These are phyloP conservation scores for Anastrepha obliqua DNA, from an alignment of 1,140 invertebrate genomes.

Conservation along the genomic window DNA sequence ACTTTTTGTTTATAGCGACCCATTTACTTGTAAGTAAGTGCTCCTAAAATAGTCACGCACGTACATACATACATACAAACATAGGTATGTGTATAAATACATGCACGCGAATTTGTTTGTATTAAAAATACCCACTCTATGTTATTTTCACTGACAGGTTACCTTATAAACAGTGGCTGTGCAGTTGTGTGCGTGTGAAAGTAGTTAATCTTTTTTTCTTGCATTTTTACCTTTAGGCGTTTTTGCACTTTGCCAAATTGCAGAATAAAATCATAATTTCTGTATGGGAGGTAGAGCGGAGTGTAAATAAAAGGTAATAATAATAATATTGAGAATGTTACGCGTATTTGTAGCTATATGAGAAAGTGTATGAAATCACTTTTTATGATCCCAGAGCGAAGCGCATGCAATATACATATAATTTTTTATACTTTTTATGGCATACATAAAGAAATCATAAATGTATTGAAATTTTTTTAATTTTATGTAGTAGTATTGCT, in stretches of 20 bases:
- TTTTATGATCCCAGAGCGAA: not conserved
- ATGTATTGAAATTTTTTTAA: constrained; percentile 29
- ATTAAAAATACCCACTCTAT: too few species aligned
- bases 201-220: not conserved
- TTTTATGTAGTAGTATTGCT: not conserved
- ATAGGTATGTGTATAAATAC: too few species aligned
- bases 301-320: constrained; percentile 29
- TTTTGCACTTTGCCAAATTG: constrained; percentile 8
- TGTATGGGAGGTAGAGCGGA: not conserved
- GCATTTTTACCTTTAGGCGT: not conserved
- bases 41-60: not conserved
- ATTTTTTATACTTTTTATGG: constrained; percentile 18
- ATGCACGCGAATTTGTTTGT: too few species aligned
- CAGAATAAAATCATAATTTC: not conserved
- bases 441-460: constrained; percentile 29
- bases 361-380: not conserved
- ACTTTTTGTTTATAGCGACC: too few species aligned
- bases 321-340: constrained; percentile 16
- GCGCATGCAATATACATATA: not conserved
- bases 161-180: not conserved
- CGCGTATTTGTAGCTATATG: not conserved
- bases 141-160: too few species aligned
- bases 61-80: too few species aligned
- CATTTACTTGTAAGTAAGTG: not conserved
- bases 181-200: not conserved